Evolutionary conservation across 2,888 invertebrate genomes (phyloP).

Genomic region (Branchellion lobata): DNA sequence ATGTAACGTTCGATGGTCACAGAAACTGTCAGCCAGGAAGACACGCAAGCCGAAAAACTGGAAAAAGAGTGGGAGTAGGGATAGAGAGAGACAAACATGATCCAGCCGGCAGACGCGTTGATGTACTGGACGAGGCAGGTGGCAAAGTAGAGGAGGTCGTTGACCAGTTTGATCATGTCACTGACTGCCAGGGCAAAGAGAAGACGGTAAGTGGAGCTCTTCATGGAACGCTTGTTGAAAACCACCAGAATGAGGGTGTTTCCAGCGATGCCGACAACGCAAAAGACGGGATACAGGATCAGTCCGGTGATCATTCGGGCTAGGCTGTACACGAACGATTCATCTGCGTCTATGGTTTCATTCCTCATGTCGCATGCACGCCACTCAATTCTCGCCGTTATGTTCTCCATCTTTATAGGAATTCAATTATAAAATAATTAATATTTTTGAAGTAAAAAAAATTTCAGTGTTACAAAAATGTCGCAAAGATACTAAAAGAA

Average conservation of each 20-base stretch:
- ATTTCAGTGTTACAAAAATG: too few species aligned
- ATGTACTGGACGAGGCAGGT: conserved; percentile 53
- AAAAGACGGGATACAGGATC: conserved; percentile 57
- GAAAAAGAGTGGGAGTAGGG: conserved; percentile 54
- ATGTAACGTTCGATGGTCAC: conserved; percentile 59
- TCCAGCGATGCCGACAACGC: conserved; percentile 56
- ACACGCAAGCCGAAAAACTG: conserved; percentile 53
- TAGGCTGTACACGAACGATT: conserved; percentile 55
- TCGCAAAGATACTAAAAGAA: too few species aligned
- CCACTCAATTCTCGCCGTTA: background rate
- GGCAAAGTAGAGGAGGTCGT: conserved; percentile 57
- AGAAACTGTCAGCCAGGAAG: conserved; percentile 56
- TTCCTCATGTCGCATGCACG: background rate
- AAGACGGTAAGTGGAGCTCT: conserved; percentile 58
- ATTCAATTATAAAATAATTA: too few species aligned
- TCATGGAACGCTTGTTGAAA: conserved; percentile 55
- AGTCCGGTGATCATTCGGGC: conserved; percentile 57
- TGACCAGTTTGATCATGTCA: conserved; percentile 57
- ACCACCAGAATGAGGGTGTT: conserved; percentile 57
- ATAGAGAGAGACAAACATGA: conserved; percentile 55
- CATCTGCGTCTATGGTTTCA: conserved; percentile 16
- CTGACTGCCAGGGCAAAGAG: conserved; percentile 58
- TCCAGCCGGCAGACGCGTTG: conserved; percentile 52
- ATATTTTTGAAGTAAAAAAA: too few species aligned
- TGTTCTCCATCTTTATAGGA: background rate